Evolutionary conservation across 2,888 invertebrate species (phyloP).

Genomic region (Capitulum mitella): DNA sequence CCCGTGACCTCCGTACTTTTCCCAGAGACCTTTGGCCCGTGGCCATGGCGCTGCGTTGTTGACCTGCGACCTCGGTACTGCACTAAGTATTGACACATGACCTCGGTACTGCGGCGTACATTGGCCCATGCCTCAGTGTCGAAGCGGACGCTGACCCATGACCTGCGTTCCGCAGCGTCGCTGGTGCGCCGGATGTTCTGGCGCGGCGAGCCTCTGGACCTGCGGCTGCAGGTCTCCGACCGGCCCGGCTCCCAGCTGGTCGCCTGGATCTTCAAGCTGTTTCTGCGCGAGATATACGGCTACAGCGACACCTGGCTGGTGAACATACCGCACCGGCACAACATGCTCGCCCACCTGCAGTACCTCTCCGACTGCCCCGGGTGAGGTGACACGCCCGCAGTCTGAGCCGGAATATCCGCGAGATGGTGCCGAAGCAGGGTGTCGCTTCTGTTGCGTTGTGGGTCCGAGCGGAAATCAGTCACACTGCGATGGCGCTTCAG

Average conservation of each 20-base stretch:
- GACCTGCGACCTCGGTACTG: too few species aligned
- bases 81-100: too few species aligned
- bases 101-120: too few species aligned
- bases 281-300: constrained; percentile 1
- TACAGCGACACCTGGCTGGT: not conserved
- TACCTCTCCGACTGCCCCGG: not conserved
- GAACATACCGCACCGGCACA: not conserved
- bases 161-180: not conserved
- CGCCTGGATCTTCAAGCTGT: constrained; percentile 9
- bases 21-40: too few species aligned
- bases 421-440: too few species aligned
- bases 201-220: not conserved
- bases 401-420: too few species aligned
- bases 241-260: not conserved
- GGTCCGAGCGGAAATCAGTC: too few species aligned
- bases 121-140: too few species aligned
- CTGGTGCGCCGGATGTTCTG: not conserved
- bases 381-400: not conserved
- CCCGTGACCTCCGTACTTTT: too few species aligned
- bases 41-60: too few species aligned
- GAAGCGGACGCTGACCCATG: constrained; percentile 32
- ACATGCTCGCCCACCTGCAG: not conserved
- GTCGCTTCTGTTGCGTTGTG: too few species aligned
- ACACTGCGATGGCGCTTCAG: too few species aligned
- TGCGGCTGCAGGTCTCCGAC: not conserved